Conservation (phyloP, 2,113 vertebrate species). For the Prionailurus viverrinus region DNA sequence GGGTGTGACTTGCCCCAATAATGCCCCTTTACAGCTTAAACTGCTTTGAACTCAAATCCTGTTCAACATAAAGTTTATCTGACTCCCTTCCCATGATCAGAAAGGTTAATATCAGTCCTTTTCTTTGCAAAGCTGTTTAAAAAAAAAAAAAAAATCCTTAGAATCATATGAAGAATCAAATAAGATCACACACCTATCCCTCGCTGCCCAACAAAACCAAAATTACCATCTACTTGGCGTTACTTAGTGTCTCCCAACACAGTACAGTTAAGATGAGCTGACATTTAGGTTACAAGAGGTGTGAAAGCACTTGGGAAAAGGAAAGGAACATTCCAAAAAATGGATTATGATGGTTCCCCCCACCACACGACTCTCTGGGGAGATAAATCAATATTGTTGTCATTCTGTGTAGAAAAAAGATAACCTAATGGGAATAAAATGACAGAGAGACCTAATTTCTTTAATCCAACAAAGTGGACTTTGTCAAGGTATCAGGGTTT, state of each 20-base stretch:
- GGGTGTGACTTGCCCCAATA: not conserved
- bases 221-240: not conserved
- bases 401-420: not conserved
- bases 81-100: not conserved
- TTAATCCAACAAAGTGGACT: not conserved
- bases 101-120: not conserved
- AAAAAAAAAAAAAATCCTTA: not conserved
- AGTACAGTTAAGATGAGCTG: not conserved
- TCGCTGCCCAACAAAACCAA: conserved; percentile 38
- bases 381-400: conserved; percentile 24
- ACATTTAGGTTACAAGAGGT: not conserved
- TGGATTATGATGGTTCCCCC: not conserved
- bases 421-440: not conserved
- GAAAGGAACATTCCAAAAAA: not conserved
- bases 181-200: not conserved
- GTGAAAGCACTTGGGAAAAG: conserved; percentile 6
- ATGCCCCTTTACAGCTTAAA: not conserved
- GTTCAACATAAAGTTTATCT: not conserved
- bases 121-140: not conserved
- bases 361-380: not conserved
- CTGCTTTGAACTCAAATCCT: not conserved
- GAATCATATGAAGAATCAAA: not conserved
- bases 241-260: not conserved
- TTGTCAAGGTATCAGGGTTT: not conserved
- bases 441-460: not conserved